Evolutionary conservation across 2,797 vertebrate species (phyloP), one percentile per base, ranked within the genome.

Genomic region (Sparidentex hasta): DNA sequence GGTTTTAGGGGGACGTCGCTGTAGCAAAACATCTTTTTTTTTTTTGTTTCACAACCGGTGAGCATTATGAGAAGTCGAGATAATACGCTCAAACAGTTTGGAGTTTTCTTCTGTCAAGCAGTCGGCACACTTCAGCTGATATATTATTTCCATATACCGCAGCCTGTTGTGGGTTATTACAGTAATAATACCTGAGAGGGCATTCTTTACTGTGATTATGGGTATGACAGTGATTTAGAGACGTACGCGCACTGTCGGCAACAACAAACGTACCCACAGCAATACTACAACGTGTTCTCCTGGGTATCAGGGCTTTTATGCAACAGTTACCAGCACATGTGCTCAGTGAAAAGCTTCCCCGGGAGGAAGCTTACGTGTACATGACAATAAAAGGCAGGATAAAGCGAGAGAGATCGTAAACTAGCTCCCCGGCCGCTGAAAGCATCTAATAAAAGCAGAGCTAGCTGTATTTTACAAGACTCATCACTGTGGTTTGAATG

Each of bases 401-500:
- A 47, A 73, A 82, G 61, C 33, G 7, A 38, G 33, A 29, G 7
- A 50, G 61, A 14, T 51, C 50, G 65, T 85, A 81, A 86, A 71
- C 29, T 27, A 52, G 54, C 29, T 67, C 76, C 58, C 74, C 11
- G 33, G 62, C 68, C 55, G 61, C 76, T 52, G 76, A 76, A 70
- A 63, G 58, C 43, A 58, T 66, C 82, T 64, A 70, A 77, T 92
- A 87, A 91, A 92, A 79, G 38, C 47, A 52, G 59, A 61, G 80
- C 52, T 44, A 57, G 77, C 44, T 47, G 16, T 43, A 43, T 62
- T 91, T 88, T 87, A 88, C 41, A 59, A 84, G 74, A 78, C 68
- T 83, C 74, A 51, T 88, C 71, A 67, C 72, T 25, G 11, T 33
- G 1, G 55, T 65, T 67, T 54, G 44, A 84, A 74, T 7, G 33